phyloP scores from a whole-genome alignment of 2,797 vertebrate species.

The Sebastes nivosus region DNA sequence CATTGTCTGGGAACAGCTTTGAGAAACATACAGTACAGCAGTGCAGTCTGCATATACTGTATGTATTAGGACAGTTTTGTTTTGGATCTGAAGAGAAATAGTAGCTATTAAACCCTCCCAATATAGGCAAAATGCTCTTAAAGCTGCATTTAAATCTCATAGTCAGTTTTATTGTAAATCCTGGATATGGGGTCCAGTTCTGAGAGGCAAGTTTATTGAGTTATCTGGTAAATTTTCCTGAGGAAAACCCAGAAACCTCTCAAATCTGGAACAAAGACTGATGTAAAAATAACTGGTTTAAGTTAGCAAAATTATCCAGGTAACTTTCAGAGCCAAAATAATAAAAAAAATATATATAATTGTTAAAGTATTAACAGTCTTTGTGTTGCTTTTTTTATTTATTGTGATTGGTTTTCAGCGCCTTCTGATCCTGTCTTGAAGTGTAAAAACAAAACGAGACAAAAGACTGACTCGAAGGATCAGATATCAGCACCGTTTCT shows the following conservation, averaged over 20 bases:
- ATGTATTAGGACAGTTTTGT: neutral
- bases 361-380: neutral
- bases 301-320: neutral
- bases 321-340: neutral
- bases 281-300: neutral
- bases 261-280: neutral
- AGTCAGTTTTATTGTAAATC: neutral
- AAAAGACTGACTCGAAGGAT: constrained; percentile 8
- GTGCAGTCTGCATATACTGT: neutral
- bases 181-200: neutral
- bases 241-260: neutral
- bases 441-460: neutral
- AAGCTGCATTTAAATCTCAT: neutral
- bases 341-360: no score
- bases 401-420: neutral
- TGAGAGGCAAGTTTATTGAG: neutral
- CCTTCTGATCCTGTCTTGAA: neutral
- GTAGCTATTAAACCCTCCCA: neutral
- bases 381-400: neutral
- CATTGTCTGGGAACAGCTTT: neutral
- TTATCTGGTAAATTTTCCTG: neutral
- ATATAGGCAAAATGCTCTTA: neutral
- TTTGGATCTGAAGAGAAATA: neutral
- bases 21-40: neutral
- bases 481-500: neutral